Evolutionary conservation across 2,888 invertebrate species (phyloP), one percentile per base, ranked within the genome.

Genomic region (Pilophorus perplexus): DNA sequence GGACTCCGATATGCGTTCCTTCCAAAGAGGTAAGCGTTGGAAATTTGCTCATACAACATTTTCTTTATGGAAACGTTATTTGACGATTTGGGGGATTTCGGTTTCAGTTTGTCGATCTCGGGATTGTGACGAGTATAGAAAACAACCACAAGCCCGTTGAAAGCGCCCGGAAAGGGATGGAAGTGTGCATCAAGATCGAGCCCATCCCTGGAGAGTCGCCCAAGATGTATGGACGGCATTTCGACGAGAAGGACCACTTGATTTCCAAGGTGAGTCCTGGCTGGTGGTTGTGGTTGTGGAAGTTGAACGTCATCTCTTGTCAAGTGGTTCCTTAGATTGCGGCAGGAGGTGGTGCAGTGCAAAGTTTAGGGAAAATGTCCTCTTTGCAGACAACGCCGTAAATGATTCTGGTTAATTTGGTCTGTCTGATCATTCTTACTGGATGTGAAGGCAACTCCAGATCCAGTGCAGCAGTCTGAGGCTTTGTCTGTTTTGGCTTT

Each of bases 141-240:
- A 84, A 85, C 74, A 98, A 99, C 81, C 95, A 99, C 81, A 99
- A 98, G 78, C 80, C 87, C 57, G 88, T 98, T 72, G 96, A 98
- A 71, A 83, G 84, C n/a, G 99, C 98, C 10, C 84, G 93, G 71
- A 94, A 94, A 78, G 99, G 99, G 0, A 89, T 90, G 79, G 93
- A 94, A 79, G 92, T 96, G 38, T 95, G 95, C 80, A 85, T 96
- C 75, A 98, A 97, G 82, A 98, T 99, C 72, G 97, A 98, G 74
- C 90, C 95, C 25, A 86, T 93, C 54, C 92, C 95, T 14, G 98
- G 98, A n/a, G 97, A 99, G 78, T 88, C 98, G 52, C 99, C 99
- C 50, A 98, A 98, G 81, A 90, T 99, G 89, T 95, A 88, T 78
- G 99, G 99, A 10, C 83, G 99, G 67, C 99, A 99, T 80, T 99